These are phyloP conservation scores for Carcharodon carcharias DNA, from an alignment of 2,797 vertebrate species.

Conservation along the genomic window DNA sequence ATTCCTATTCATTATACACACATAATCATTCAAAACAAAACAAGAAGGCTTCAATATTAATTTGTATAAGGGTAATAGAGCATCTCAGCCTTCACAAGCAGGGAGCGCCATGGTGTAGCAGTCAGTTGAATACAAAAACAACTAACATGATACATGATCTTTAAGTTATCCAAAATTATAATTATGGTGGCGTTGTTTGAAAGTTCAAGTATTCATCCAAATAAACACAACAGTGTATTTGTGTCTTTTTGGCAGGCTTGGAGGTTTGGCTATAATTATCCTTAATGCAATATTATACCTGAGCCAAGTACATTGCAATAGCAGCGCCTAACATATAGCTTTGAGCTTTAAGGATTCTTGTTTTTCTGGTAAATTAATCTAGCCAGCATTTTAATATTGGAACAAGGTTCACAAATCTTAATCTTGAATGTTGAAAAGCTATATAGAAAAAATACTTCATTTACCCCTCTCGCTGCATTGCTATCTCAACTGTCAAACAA, in stretches of 20 bases:
- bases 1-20: background rate
- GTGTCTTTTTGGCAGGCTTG: background rate
- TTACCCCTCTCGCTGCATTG: background rate
- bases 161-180: conserved; percentile 29
- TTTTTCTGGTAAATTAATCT: background rate
- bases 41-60: background rate
- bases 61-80: background rate
- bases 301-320: conserved; percentile 20
- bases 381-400: background rate
- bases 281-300: conserved; percentile 15
- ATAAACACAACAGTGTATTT: background rate
- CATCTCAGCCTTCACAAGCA: background rate
- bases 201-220: conserved; percentile 1
- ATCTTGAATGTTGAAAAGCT: background rate
- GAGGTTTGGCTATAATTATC: background rate
- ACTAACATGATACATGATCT: background rate
- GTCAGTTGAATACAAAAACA: background rate
- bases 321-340: background rate
- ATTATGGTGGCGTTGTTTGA: background rate
- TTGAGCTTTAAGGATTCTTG: background rate
- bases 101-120: background rate
- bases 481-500: background rate
- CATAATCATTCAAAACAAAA: background rate
- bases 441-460: background rate
- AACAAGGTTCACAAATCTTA: background rate